These are phyloP conservation scores for Rhadinocentrus ornatus DNA, from an alignment of 2,797 vertebrate genomes.

Conservation along the genomic window DNA sequence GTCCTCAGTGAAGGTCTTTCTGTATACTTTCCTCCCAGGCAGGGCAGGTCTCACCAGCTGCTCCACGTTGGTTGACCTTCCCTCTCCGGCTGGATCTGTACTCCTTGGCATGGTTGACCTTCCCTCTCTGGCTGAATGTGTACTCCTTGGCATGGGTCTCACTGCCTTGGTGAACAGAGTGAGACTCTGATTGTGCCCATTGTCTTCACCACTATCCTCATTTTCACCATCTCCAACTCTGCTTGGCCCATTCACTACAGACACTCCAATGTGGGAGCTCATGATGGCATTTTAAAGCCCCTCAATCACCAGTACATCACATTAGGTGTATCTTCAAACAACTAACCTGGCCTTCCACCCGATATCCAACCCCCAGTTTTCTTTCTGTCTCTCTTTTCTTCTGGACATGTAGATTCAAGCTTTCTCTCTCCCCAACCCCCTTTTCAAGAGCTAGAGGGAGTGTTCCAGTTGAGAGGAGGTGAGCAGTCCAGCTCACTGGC, in stretches of 20 bases:
- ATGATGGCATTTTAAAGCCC: conserved; percentile 44
- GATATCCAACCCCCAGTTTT: conserved; percentile 34
- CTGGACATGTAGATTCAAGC: conserved; percentile 32
- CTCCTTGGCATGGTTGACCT: conserved; percentile 61
- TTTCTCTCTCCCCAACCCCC: neutral
- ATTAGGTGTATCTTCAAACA: conserved; percentile 31
- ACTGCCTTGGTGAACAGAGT: conserved; percentile 76
- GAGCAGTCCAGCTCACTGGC: conserved; percentile 49
- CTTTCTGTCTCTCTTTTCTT: conserved; percentile 33
- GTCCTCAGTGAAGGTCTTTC: conserved; percentile 83
- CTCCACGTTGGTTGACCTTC: conserved; percentile 60
- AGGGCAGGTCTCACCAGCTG: conserved; percentile 61
- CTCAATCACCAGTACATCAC: conserved; percentile 19
- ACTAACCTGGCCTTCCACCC: conserved; percentile 28
- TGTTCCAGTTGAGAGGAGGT: conserved; percentile 67
- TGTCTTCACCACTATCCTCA: conserved; percentile 48
- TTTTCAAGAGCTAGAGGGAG: conserved; percentile 53
- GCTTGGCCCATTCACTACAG: conserved; percentile 39
- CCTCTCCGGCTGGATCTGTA: conserved; percentile 62
- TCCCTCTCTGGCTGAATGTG: conserved; percentile 62
- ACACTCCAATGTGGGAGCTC: conserved; percentile 56
- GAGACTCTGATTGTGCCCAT: conserved; percentile 60
- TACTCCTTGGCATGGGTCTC: conserved; percentile 58
- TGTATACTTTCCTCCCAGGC: conserved; percentile 75
- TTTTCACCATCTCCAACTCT: conserved; percentile 19